Evolutionary conservation across 2,797 vertebrate species (phyloP), one percentile per base, ranked within the genome.

Genomic region (Alauda arvensis): DNA sequence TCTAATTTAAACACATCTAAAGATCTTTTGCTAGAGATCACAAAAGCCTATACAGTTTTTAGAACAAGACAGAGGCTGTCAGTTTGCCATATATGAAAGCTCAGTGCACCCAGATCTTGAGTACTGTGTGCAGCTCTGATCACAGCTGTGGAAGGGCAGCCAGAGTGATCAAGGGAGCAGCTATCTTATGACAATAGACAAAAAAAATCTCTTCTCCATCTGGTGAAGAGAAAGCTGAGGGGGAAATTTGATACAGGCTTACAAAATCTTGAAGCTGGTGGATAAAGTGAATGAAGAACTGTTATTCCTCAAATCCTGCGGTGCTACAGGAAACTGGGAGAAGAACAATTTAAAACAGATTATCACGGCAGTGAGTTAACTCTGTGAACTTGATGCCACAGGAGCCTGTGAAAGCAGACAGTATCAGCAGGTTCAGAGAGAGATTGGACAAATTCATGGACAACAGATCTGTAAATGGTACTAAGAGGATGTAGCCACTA

Each of bases 311-410:
- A 89, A 72, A 91, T 91, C 63, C 80, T 72, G 70, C 74, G 72
- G 53, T 66, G 77, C 87, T 72, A 52, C 33, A 77, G 84, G 82
- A 90, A 90, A 69, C 48, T 37, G 39, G 60, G 51, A 87, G 83
- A 91, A 88, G 81, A 90, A 89, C 80, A 85, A 81, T 92, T 91
- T 89, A 66, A 87, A 92, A 83, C 85, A 90, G 84, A 88, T 90
- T 87, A 94, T 71, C 89, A 60, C 10, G 0, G 79, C 67, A 85
- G 37, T 0, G 7, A 92, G 79, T 81, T 91, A 91, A 76, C 83
- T 94, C 66, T 87, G 49, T 95, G 91, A 92, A 87, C 83, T 60
- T 83, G 49, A 69, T 90, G 85, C 81, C 70, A 87, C 28, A 72
- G 85, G 45, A 91, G 67, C 39, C 67, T 81, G 37, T 72, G 74